A percentile compares a stretch with the other conserved stretches of the same genome.
These are phyloP conservation scores for Nomada fabriciana DNA, from an alignment of 2,888 invertebrate genomes.

Conservation along the genomic window DNA sequence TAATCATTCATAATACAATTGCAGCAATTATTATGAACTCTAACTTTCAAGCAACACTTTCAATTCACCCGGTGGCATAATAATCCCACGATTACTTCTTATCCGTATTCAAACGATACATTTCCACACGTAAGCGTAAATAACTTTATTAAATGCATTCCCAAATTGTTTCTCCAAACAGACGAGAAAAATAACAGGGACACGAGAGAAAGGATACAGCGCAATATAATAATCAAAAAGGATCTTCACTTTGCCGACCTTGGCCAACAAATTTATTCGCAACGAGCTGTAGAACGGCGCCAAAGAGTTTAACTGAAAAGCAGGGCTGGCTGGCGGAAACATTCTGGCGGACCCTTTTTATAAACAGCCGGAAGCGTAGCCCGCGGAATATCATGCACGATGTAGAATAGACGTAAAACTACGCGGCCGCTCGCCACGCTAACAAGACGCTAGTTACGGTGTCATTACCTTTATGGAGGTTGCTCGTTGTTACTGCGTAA, in stretches of 20 bases:
- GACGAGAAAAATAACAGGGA: too few relatives aligned
- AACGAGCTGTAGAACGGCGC: neutral
- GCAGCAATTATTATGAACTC: too few relatives aligned
- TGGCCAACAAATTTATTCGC: neutral
- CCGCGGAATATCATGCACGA: neutral
- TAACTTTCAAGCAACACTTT: too few relatives aligned
- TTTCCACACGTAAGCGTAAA: too few relatives aligned
- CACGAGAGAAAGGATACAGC: too few relatives aligned
- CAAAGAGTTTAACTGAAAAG: neutral
- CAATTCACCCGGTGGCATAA: too few relatives aligned
- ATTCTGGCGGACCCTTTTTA: constrained; percentile 5
- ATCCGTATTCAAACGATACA: too few relatives aligned
- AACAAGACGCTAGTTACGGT: constrained; percentile 31
- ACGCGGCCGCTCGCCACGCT: constrained; percentile 1
- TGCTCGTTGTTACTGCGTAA: constrained; percentile 23
- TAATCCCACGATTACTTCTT: too few relatives aligned
- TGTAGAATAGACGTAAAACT: constrained; percentile 23
- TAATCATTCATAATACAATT: too few relatives aligned
- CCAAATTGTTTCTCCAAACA: too few relatives aligned
- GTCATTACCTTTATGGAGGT: constrained; percentile 34
- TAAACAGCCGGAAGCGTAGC: constrained; percentile 8
- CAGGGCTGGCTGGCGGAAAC: neutral
- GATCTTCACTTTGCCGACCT: neutral
- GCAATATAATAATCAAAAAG: too few relatives aligned
- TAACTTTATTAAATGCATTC: too few relatives aligned